Base-by-base conservation (phyloP, 2,888 invertebrate genomes). In the Elegia similella region DNA sequence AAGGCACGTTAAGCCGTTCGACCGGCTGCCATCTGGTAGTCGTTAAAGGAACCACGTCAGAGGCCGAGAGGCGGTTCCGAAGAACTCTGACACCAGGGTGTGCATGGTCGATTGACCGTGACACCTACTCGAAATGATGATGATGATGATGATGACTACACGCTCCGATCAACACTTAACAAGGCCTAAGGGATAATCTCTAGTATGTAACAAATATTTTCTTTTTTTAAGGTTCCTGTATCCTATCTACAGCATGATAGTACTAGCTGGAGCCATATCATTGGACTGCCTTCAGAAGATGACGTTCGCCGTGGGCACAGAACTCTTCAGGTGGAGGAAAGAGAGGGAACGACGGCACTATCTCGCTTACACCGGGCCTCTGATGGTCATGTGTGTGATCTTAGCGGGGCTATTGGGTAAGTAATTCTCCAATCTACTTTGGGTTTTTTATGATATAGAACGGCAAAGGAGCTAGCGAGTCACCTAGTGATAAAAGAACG, bases 201-300 rank as follows among this genome's bases (percentile, higher is more conserved):
- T 7, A 12, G n/a, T 10, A 6, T n/a, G n/a, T 42, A 1, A 42
- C n/a, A 42, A 13, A 42, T 15, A 16, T 44, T 16, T 17, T 42
- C 62, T 53, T 32, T 15, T 12, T 78, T 75, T 2, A 80, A 93
- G 97, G 62, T 98, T 98, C 91, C 88, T 99, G 52, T 99, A 97
- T 83, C 99, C 99, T 0, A 93, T 98, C 8, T 99, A 99, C 91
- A 98, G 98, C 10, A 92, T 98, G 88, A 94, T 99, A 57, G 96
- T 97, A 66, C 88, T 98, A 16, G 94, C 95, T 55, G 96, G 96
- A 0, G 96, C 96, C 6, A 94, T 97, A 65, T 93, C 95, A 0
- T 89, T 97, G 23, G 97, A 97, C 79, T 93, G 95, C 56, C 74
- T 95, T 16, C 96, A 97, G 85, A 97, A 97, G 81, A 88, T 97